Base-by-base conservation (phyloP, 2,113 vertebrate species). In the Rhynchomys soricoides region DNA sequence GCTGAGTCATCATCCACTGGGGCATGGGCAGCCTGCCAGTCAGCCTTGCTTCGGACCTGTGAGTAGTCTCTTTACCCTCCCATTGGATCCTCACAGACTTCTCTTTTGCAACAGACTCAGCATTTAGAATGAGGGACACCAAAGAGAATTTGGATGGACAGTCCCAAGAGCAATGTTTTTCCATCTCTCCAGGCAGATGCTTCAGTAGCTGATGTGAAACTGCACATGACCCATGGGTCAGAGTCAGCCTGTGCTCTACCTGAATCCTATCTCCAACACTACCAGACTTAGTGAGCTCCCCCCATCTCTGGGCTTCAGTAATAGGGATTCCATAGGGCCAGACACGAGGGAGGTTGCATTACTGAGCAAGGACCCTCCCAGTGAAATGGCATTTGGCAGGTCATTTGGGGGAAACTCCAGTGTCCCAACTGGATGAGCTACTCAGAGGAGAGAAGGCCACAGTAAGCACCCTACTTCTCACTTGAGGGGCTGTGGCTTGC, bases 341-440 rank as follows among this genome's bases (percentile, higher is more conserved):
- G 83, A 34, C 0, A 0, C 19, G 7, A 48, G 40, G 43, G 26
- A 21, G 45, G 22, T 1, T 7, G 57, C 1, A 0, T 13, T 37
- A 15, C 24, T 55, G 43, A 9, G 26, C 52, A 21, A 59, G 79
- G 29, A 4, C n/a, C 48, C 43, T 93, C 59, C 15, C 37, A 26
- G 15, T 34, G 64, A 93, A 93, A n/a, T 21, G 34, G 57, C 0
- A 40, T 71, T 37, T 83, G 2, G 17, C 37, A 45, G 43, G 83
- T 1, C 40, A 50, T 64, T 71, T 45, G 31, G 17, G 40, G 40
- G 17, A 11, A 55, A 89, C 40, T n/a, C 45, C 8, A 26, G 19
- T 4, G 19, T 19, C 59, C 57, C 59, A 12, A 57, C 96, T 64
- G 0, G 45, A 50, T 88, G 48, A 62, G 40, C 34, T 77, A 55